Evolutionary conservation across 2,797 vertebrate genomes (phyloP).

Genomic region (Diplodus sargus): DNA sequence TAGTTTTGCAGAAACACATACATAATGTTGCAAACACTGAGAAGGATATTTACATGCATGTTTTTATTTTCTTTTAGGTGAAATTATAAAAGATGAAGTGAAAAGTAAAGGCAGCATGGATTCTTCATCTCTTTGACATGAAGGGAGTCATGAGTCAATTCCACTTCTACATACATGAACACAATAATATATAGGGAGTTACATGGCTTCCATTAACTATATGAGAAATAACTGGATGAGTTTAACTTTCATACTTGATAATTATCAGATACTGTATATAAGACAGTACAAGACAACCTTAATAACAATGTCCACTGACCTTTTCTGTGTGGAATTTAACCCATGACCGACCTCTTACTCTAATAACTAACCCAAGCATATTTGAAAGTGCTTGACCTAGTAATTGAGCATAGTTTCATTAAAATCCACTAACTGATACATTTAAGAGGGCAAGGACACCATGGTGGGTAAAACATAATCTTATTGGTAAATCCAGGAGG

Average conservation of each 20-base stretch:
- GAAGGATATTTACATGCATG: not conserved
- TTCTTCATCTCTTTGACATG: not conserved
- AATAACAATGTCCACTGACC: not conserved
- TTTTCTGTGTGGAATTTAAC: not conserved
- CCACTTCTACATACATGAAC: not conserved
- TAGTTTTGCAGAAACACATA: not conserved
- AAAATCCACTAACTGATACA: slow-evolving; percentile 27
- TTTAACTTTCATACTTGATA: not conserved
- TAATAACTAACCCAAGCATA: slow-evolving; percentile 7
- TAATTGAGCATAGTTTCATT: slow-evolving; percentile 39
- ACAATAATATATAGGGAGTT: not conserved
- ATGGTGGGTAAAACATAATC: slow-evolving; percentile 21
- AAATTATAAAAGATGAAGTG: not conserved
- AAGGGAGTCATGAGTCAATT: not conserved
- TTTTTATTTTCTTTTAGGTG: not conserved
- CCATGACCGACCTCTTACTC: not conserved
- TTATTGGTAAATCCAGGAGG: slow-evolving; percentile 46
- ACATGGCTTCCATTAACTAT: not conserved
- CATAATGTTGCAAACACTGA: not conserved
- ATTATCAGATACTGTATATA: too few species aligned
- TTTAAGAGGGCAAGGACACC: slow-evolving; percentile 34
- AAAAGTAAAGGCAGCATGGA: not conserved
- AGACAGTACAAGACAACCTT: not conserved
- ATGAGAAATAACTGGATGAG: not conserved
- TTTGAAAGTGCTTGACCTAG: slow-evolving; percentile 31